Evolutionary conservation across 2,888 invertebrate species (phyloP).

Genomic region (Thecocarcelia acutangulata): DNA sequence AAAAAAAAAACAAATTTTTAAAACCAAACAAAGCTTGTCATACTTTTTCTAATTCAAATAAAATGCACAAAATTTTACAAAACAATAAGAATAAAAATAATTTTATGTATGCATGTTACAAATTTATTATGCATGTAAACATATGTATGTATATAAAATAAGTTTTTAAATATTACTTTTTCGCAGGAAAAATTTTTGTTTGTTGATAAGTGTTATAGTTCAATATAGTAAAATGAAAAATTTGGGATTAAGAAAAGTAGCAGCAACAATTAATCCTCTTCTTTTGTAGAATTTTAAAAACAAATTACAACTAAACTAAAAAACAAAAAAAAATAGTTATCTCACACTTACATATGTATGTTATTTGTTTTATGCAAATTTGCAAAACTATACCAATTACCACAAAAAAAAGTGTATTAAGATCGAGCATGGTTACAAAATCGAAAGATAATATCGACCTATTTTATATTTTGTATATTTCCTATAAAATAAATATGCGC

Average conservation of each 20-base stretch:
- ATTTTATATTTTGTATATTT: constrained; percentile 3
- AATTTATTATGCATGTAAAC: constrained; percentile 17
- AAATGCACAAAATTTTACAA: constrained; percentile 69
- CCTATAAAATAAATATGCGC: constrained; percentile 1
- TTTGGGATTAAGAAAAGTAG: constrained; percentile 61
- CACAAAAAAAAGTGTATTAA: neutral
- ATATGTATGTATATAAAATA: constrained; percentile 20
- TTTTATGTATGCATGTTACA: constrained; percentile 16
- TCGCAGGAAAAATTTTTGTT: constrained; percentile 7
- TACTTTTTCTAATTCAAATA: constrained; percentile 67
- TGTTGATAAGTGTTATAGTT: constrained; percentile 25
- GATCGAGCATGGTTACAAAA: too few species aligned
- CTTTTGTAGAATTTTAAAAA: constrained; percentile 34
- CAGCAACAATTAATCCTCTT: constrained; percentile 71
- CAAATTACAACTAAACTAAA: constrained; percentile 44
- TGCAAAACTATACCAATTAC: constrained; percentile 5
- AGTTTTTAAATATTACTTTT: constrained; percentile 10
- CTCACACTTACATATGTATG: neutral
- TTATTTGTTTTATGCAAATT: constrained; percentile 11
- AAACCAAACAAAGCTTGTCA: constrained; percentile 64
- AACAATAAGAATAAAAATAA: constrained; percentile 22
- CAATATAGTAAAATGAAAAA: constrained; percentile 33
- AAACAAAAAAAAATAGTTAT: constrained; percentile 15
- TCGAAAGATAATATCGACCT: neutral
- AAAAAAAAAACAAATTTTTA: constrained; percentile 22